Percentiles rank a stretch among this genome's conserved stretches.
These are phyloP conservation scores for Eupithecia tripunctaria DNA, from an alignment of 2,888 invertebrate genomes.

Conservation along the genomic window DNA sequence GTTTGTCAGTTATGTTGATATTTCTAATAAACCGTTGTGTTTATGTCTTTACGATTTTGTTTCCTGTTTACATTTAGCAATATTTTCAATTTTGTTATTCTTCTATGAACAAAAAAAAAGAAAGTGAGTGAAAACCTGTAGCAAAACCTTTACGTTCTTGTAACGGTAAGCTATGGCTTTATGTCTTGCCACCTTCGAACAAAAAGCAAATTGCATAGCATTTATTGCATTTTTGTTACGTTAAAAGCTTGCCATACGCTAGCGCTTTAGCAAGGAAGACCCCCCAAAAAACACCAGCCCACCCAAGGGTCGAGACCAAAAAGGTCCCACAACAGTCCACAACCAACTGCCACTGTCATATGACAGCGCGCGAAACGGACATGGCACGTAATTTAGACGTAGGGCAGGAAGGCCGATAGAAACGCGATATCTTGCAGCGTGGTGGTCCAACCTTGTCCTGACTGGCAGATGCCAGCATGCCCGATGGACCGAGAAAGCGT, in stretches of 20 bases:
- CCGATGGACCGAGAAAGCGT: constrained; percentile 83
- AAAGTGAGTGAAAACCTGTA: background rate
- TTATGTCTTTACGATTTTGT: background rate
- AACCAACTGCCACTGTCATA: constrained; percentile 76
- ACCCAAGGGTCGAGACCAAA: constrained; percentile 49
- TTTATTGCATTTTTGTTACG: no score
- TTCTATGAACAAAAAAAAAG: background rate
- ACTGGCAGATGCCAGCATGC: constrained; percentile 83
- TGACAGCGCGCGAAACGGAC: constrained; percentile 75
- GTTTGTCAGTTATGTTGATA: background rate
- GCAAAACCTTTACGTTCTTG: background rate
- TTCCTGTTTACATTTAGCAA: background rate
- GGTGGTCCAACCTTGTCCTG: constrained; percentile 76
- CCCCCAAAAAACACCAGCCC: constrained; percentile 38
- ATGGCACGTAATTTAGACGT: constrained; percentile 80
- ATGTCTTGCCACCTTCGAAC: no score
- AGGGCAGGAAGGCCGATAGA: constrained; percentile 82
- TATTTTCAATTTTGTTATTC: background rate
- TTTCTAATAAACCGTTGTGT: background rate
- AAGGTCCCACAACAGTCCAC: constrained; percentile 59
- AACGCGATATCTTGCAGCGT: constrained; percentile 72
- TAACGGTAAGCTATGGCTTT: background rate
- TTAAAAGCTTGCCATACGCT: background rate
- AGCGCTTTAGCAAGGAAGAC: constrained; percentile 18
- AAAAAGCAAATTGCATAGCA: no score